These are phyloP conservation scores for Mythimna vitellina DNA, from an alignment of 2,888 invertebrate species.

Conservation along the genomic window DNA sequence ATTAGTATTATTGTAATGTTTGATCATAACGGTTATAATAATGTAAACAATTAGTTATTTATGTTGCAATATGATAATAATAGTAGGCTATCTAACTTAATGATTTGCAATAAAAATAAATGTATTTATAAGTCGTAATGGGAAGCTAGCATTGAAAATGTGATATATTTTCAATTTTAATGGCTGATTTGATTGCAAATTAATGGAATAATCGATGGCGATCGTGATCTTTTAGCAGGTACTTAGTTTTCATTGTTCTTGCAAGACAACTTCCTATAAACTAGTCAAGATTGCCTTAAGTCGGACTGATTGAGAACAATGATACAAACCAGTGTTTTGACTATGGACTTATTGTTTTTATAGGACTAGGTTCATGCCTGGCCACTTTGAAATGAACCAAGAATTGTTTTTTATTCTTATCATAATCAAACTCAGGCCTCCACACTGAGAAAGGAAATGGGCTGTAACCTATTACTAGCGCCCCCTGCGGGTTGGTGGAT, in stretches of 20 bases:
- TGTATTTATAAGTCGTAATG: slow-evolving; percentile 62
- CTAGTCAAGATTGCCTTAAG: not conserved
- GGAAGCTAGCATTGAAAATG: slow-evolving; percentile 36
- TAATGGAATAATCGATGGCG: slow-evolving; percentile 23
- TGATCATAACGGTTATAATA: slow-evolving; percentile 30
- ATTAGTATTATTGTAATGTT: slow-evolving; percentile 31
- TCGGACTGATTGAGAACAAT: slow-evolving; percentile 11
- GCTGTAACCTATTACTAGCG: no score
- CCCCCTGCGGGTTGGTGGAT: no score
- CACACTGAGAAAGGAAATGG: no score
- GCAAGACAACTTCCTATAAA: not conserved
- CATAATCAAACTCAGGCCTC: no score
- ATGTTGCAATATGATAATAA: slow-evolving; percentile 31
- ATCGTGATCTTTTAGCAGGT: slow-evolving; percentile 7
- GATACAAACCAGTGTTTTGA: slow-evolving; percentile 6
- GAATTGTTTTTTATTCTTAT: not conserved
- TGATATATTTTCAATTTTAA: slow-evolving; percentile 68
- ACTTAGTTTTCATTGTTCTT: slow-evolving; percentile 8
- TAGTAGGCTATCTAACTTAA: slow-evolving; percentile 30
- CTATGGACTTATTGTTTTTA: slow-evolving; percentile 13
- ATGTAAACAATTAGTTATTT: slow-evolving; percentile 43
- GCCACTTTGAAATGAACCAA: not conserved
- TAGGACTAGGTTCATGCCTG: not conserved
- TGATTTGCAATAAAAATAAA: slow-evolving; percentile 63
- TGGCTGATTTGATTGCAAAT: slow-evolving; percentile 62